phyloP scores from a whole-genome alignment of 2,888 invertebrate species.

The Himalopsyche kuldschensis region DNA sequence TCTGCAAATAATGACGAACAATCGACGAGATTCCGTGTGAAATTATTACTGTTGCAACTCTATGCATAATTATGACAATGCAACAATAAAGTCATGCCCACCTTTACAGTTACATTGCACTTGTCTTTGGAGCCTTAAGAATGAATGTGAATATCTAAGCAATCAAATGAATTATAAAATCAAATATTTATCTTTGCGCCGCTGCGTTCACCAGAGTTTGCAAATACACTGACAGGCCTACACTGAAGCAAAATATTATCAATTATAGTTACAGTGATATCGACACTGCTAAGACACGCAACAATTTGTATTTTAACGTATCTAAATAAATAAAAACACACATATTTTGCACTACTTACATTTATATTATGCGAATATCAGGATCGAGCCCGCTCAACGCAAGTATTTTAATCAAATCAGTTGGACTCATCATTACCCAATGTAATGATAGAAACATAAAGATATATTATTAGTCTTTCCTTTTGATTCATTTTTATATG shows the following conservation, averaged over 20 bases:
- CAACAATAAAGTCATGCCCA: not conserved
- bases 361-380: too few species aligned
- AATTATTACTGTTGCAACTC: not conserved
- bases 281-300: too few species aligned
- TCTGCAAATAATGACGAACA: not conserved
- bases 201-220: not conserved
- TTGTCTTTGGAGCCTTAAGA: not conserved
- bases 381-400: too few species aligned
- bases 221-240: not conserved
- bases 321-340: too few species aligned
- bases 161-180: conserved; percentile 32
- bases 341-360: too few species aligned
- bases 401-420: too few species aligned
- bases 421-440: too few species aligned
- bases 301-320: too few species aligned
- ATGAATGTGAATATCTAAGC: not conserved
- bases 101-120: not conserved
- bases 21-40: not conserved
- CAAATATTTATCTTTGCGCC: conserved; percentile 29
- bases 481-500: too few species aligned
- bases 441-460: too few species aligned
- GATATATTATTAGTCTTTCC: too few species aligned
- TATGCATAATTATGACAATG: not conserved
- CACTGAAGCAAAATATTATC: not conserved
- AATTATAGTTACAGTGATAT: not conserved